These are phyloP conservation scores for Tychaedon coryphoeus DNA, from an alignment of 2,113 vertebrate species.

Conservation along the genomic window DNA sequence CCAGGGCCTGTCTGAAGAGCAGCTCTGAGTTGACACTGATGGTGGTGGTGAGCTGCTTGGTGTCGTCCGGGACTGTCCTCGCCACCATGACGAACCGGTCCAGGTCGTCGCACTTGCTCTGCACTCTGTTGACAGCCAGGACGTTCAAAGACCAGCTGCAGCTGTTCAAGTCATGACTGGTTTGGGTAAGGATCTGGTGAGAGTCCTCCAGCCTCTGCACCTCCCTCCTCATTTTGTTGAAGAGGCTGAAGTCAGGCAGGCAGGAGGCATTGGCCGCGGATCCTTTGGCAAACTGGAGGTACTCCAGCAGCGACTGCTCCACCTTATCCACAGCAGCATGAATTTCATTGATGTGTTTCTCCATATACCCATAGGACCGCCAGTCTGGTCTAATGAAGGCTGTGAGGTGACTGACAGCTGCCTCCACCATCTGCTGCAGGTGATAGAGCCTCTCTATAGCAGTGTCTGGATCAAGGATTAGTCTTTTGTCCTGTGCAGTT, in stretches of 20 bases:
- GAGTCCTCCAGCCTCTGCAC: constrained; percentile 91
- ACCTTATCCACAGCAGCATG: constrained; percentile 82
- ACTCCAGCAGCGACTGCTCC: constrained; percentile 77
- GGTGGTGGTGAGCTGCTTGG: constrained; percentile 88
- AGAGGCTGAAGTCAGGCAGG: constrained; percentile 79
- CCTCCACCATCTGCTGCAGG: constrained; percentile 84
- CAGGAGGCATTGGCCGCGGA: constrained; percentile 80
- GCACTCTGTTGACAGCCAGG: constrained; percentile 77
- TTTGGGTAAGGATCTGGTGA: constrained; percentile 90
- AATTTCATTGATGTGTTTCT: constrained; percentile 84
- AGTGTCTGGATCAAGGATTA: constrained; percentile 81
- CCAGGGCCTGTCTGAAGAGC: constrained; percentile 76
- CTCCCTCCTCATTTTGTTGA: constrained; percentile 86
- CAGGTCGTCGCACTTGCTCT: constrained; percentile 87
- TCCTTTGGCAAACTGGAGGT: constrained; percentile 84
- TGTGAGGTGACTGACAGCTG: constrained; percentile 75
- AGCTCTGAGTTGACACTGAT: constrained; percentile 81
- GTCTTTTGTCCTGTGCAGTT: constrained; percentile 72
- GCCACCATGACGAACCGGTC: constrained; percentile 94
- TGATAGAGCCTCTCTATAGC: constrained; percentile 82
- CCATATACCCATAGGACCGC: constrained; percentile 86
- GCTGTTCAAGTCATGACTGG: constrained; percentile 81
- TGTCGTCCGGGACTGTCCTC: constrained; percentile 84
- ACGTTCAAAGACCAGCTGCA: constrained; percentile 84
- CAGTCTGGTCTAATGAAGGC: constrained; percentile 81